phyloP scores from a whole-genome alignment of 2,888 invertebrate genomes.

The Glaucopsyche alexis region DNA sequence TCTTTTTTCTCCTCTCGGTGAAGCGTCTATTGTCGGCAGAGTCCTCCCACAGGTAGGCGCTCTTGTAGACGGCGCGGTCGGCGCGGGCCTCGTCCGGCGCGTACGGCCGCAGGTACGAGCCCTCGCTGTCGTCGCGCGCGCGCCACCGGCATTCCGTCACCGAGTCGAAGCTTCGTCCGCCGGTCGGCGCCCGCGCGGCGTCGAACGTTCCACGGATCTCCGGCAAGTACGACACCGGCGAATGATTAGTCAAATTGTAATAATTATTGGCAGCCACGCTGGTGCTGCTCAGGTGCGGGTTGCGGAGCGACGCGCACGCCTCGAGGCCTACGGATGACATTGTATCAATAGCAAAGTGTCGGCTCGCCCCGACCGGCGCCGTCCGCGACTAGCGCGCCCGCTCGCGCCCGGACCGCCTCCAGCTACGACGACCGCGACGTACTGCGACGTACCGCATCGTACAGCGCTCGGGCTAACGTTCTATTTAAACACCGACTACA shows the following conservation, averaged over 20 bases:
- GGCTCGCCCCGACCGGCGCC: slow-evolving; percentile 43
- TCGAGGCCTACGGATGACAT: slow-evolving; percentile 79
- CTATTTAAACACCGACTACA: not conserved
- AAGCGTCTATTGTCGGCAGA: slow-evolving; percentile 87
- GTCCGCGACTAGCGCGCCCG: slow-evolving; percentile 56
- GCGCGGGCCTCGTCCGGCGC: slow-evolving; percentile 70
- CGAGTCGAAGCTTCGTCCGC: slow-evolving; percentile 74
- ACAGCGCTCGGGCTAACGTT: slow-evolving; percentile 12
- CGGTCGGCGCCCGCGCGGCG: slow-evolving; percentile 55
- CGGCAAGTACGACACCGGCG: slow-evolving; percentile 67
- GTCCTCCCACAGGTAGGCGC: slow-evolving; percentile 81
- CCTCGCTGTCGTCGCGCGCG: slow-evolving; percentile 74
- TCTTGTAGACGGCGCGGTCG: slow-evolving; percentile 75
- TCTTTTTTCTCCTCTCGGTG: slow-evolving; percentile 95
- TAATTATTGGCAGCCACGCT: slow-evolving; percentile 77
- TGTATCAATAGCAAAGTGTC: slow-evolving; percentile 44
- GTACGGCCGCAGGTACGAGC: slow-evolving; percentile 69
- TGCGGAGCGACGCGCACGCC: slow-evolving; percentile 73
- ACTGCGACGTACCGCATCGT: not conserved
- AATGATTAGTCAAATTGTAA: slow-evolving; percentile 79
- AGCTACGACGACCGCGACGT: slow-evolving; percentile 7
- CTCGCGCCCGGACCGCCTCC: slow-evolving; percentile 41
- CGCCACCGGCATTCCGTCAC: slow-evolving; percentile 74
- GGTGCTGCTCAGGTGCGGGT: slow-evolving; percentile 71
- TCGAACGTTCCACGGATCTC: slow-evolving; percentile 62